A percentile compares a stretch with the other conserved stretches of the same genome.
These are phyloP conservation scores for Matsumurasca onukii DNA, from an alignment of 1,140 invertebrate genomes.

Conservation along the genomic window DNA sequence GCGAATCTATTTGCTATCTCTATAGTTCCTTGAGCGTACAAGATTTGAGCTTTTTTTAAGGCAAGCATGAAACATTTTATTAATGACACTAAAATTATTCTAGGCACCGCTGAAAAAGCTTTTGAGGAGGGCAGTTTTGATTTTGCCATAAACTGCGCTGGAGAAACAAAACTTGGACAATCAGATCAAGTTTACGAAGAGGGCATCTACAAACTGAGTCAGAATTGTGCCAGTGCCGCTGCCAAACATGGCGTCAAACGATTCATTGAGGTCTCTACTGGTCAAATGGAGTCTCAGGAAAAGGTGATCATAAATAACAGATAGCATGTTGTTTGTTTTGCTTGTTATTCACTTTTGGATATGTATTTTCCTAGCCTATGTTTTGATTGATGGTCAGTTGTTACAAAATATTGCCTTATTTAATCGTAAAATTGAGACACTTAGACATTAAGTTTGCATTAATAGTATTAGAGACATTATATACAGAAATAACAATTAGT, in stretches of 20 bases:
- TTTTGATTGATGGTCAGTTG: too few species aligned
- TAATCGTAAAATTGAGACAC: too few species aligned
- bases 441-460: too few species aligned
- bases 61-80: constrained; percentile 31
- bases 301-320: constrained; percentile 67
- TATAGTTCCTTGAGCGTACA: too few species aligned
- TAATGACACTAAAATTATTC: constrained; percentile 25
- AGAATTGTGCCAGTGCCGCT: constrained; percentile 79
- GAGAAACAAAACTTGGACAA: constrained; percentile 85
- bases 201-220: constrained; percentile 80
- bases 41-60: too few species aligned
- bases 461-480: too few species aligned
- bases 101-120: constrained; percentile 75
- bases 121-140: constrained; percentile 69
- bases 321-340: too few species aligned
- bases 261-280: constrained; percentile 84
- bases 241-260: constrained; percentile 64
- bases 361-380: too few species aligned
- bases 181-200: constrained; percentile 87
- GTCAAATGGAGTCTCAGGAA: constrained; percentile 75
- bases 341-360: too few species aligned
- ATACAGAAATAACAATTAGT: too few species aligned
- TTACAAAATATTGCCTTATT: too few species aligned
- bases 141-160: constrained; percentile 85
- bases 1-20: too few species aligned